Percentiles rank a stretch among this genome's conserved stretches.
These are phyloP conservation scores for Himalopsyche japonica DNA, from an alignment of 2,888 invertebrate species.

Conservation along the genomic window DNA sequence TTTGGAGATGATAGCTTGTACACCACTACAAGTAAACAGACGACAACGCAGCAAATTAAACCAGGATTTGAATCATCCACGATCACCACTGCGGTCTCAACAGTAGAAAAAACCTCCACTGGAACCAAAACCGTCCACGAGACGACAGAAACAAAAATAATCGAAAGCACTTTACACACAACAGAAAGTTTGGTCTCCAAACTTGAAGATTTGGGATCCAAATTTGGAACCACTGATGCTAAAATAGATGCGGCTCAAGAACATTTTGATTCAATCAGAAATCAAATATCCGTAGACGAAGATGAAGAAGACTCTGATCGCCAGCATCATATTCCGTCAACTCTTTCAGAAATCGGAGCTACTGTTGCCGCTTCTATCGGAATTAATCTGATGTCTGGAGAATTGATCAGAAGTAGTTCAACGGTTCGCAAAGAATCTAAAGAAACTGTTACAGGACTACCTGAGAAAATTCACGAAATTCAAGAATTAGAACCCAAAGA, in stretches of 20 bases:
- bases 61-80: constrained; percentile 33
- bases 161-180: neutral
- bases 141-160: neutral
- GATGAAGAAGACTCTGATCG: constrained; percentile 4
- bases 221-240: constrained; percentile 10
- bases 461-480: neutral
- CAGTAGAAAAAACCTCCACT: constrained; percentile 4
- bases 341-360: constrained; percentile 23
- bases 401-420: neutral
- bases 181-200: constrained; percentile 5
- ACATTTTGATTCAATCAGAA: constrained; percentile 17
- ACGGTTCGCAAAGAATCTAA: neutral
- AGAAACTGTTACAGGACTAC: neutral
- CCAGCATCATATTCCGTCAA: constrained; percentile 17
- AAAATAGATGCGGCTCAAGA: constrained; percentile 13
- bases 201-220: constrained; percentile 15
- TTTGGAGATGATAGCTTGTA: constrained; percentile 22
- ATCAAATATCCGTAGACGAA: constrained; percentile 20
- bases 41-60: constrained; percentile 22
- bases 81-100: neutral
- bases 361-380: constrained; percentile 19
- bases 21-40: constrained; percentile 20
- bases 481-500: neutral
- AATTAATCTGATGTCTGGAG: constrained; percentile 16
- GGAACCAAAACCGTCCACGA: constrained; percentile 3